A percentile compares a stretch with the other conserved stretches of the same genome.
Conservation (phyloP, 1,140 invertebrate genomes). For the Caenorhabditis remanei region DNA sequence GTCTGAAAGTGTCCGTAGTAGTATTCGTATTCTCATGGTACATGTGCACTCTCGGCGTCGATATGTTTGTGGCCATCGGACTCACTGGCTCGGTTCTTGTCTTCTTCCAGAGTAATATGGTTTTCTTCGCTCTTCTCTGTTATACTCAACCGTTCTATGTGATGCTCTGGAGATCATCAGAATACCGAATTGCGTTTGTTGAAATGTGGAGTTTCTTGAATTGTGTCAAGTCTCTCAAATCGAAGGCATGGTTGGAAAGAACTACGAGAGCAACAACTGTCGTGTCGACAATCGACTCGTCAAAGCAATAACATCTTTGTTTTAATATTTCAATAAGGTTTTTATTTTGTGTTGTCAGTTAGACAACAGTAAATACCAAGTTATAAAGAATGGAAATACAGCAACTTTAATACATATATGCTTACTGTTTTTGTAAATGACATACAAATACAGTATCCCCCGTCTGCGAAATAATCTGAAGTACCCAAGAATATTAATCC, state of each 20-base stretch:
- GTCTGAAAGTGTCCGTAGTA: constrained; percentile 5
- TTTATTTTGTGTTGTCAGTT: too few species aligned
- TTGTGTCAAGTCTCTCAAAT: constrained; percentile 1
- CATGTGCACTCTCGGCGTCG: constrained; percentile 23
- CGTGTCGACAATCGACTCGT: not conserved
- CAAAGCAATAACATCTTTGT: not conserved
- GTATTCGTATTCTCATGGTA: constrained; percentile 51
- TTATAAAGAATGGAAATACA: too few species aligned
- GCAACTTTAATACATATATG: too few species aligned
- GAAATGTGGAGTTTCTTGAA: constrained; percentile 49
- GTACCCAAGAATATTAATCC: too few species aligned
- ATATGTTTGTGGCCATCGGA: constrained; percentile 32
- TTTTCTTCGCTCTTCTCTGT: constrained; percentile 46
- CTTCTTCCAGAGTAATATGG: constrained; percentile 35
- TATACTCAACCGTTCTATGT: constrained; percentile 56
- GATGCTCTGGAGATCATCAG: constrained; percentile 19
- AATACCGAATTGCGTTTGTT: constrained; percentile 47
- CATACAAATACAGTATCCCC: too few species aligned
- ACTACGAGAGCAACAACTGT: not conserved
- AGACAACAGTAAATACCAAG: too few species aligned
- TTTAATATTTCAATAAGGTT: not conserved
- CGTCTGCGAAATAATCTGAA: too few species aligned
- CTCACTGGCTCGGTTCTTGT: constrained; percentile 7
- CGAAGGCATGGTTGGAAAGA: constrained; percentile 9
- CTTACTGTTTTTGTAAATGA: too few species aligned